Percentiles rank a stretch among this genome's conserved stretches.
These are phyloP conservation scores for Pseudococcus longispinus DNA, from an alignment of 2,888 invertebrate species.

Conservation along the genomic window DNA sequence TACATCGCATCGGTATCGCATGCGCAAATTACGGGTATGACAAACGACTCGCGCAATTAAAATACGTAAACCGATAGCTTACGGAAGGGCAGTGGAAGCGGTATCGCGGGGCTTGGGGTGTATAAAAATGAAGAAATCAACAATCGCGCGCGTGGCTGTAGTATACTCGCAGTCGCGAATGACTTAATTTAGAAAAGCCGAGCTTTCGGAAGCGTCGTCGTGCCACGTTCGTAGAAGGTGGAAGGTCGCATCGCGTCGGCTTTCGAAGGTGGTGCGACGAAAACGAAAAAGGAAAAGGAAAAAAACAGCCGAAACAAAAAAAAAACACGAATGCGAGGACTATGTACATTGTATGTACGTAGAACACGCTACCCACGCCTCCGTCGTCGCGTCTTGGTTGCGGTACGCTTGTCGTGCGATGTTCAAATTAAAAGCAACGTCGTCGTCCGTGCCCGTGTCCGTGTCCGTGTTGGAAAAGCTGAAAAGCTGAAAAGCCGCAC, in stretches of 20 bases:
- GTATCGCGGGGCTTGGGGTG: no score
- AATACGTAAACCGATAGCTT: not conserved
- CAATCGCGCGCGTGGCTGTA: not conserved
- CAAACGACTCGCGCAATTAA: not conserved
- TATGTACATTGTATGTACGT: not conserved
- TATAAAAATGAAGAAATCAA: constrained; percentile 1
- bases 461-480: not conserved
- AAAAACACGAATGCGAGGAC: not conserved
- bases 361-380: not conserved
- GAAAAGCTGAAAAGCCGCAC: constrained; percentile 7
- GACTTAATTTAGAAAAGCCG: not conserved
- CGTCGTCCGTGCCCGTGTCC: not conserved
- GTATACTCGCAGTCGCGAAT: no score
- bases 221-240: not conserved
- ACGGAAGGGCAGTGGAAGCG: not conserved
- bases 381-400: not conserved
- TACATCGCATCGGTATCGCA: not conserved
- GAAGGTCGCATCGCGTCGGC: not conserved
- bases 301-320: not conserved
- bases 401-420: not conserved
- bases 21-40: not conserved
- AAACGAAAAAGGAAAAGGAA: not conserved
- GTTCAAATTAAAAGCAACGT: constrained; percentile 25
- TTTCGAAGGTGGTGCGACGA: not conserved
- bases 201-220: not conserved